Evolutionary conservation across 2,797 vertebrate species (phyloP), one percentile per base, ranked within the genome.

Genomic region (Acipenser oxyrinchus): DNA sequence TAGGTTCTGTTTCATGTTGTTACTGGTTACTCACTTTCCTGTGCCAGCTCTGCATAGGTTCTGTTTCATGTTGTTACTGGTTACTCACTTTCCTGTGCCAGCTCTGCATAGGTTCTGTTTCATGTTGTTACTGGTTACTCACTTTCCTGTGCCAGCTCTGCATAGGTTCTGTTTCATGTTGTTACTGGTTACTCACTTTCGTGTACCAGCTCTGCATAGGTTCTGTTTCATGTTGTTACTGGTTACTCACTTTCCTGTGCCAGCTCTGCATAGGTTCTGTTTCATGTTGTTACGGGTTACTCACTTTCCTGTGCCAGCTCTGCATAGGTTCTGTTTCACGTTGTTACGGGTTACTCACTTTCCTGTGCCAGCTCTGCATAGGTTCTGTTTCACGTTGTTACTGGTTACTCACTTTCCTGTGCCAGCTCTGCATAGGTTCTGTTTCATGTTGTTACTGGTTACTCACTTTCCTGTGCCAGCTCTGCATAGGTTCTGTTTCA

Each of bases 91-190:
- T 95, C 95, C 72, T 86, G 87, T 9, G 96, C 95, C 84, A 97
- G 73, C n/a, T n/a, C n/a, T n/a, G n/a, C n/a, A 18, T 18, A 18
- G 15, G 15, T 18, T 18, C 15, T 18, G 15, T 18, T 18, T 18
- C 15, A 18, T 18, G 15, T 18, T 37, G 23, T 37, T 4, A 37
- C 23, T 1, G 62, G 59, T 48, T 66, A 8, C 66, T 84, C 84
- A 97, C 95, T 92, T 87, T 95, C 95, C 72, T 86, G 87, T 9
- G 96, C 95, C 84, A 97, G 73, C n/a, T n/a, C n/a, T n/a, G n/a
- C n/a, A 18, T 18, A 18, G 15, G 15, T 18, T 18, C 15, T 18
- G 15, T 18, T 18, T 18, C 15, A 18, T 18, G 15, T 18, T 37
- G 23, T 37, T 4, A 37, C 23, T 1, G 62, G 59, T 48, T 66